Base-by-base conservation (phyloP, 2,888 invertebrate genomes). In the Proisotoma minuta region DNA sequence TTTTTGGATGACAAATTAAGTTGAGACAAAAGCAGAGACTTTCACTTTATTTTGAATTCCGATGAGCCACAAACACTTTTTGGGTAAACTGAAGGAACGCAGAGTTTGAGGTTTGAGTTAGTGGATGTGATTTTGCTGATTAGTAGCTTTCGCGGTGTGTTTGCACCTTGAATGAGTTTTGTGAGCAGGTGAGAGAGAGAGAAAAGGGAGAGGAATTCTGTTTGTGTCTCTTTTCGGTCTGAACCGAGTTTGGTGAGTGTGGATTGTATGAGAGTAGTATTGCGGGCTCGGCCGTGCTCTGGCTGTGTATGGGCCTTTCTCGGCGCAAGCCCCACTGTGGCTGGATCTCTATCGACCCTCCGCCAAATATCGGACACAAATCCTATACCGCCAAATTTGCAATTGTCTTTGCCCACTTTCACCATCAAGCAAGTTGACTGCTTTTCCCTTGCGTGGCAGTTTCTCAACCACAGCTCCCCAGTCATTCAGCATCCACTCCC, bases 281-380 rank as follows among this genome's bases (percentile, higher is more conserved):
- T 23, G 24, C n/a, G 56, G 43, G 43, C 27, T 40, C 56, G 24
- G 43, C 56, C 56, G 43, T 47, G 15, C 59, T 65, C 63, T 63
- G 63, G 62, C 58, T 27, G 23, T 34, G 29, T 54, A 22, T 34
- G 39, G 54, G 50, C 54, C 59, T 49, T 48, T 59, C 61, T 63
- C 65, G 57, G 63, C 63, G 68, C 62, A 63, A 54, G 63, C 50
- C 59, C 18, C 50, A 61, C n/a, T 68, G 68, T 68, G 65, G 65
- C n/a, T 70, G 67, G 69, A 65, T 62, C 66, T 65, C 70, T 70
- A 72, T 72, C 72, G 72, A 72, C 70, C 72, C 68, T 47, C 53
- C 65, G 34, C 34, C 57, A 39, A 60, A 60, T 59, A 59, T 65
- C 40, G 24, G 51, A 57, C 67, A 62, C 40, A 50, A 58, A 18